Evolutionary conservation across 2,113 vertebrate species (phyloP).

Genomic region (Petromus typicus): DNA sequence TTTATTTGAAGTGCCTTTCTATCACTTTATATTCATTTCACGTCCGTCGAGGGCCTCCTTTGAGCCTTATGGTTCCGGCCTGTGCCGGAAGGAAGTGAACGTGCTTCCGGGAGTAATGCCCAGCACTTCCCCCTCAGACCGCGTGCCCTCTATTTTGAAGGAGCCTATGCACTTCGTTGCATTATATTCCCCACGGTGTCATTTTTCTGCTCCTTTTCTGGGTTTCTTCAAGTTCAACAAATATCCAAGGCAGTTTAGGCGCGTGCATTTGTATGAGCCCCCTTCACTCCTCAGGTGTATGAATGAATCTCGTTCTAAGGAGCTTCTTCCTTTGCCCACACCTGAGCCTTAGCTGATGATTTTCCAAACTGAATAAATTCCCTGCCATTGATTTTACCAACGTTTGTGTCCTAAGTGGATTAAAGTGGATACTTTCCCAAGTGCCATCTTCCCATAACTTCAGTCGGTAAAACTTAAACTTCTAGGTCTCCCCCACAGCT

Average conservation of each 20-base stretch:
- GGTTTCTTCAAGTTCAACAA: slow-evolving; percentile 12
- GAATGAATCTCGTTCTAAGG: not conserved
- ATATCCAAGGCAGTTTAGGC: not conserved
- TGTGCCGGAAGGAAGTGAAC: not conserved
- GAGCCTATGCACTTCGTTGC: not conserved
- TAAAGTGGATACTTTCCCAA: not conserved
- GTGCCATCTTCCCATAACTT: not conserved
- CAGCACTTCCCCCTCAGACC: not conserved
- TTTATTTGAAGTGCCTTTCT: not conserved
- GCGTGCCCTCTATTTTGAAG: not conserved
- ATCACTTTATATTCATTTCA: not conserved
- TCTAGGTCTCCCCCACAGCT: not conserved
- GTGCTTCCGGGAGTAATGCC: not conserved
- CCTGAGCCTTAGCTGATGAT: not conserved
- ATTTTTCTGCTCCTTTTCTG: not conserved
- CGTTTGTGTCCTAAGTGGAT: not conserved
- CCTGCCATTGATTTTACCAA: not conserved
- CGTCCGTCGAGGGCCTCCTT: not conserved
- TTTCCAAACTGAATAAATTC: not conserved
- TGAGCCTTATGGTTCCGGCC: not conserved
- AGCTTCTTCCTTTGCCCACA: not conserved
- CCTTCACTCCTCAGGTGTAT: not conserved
- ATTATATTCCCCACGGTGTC: not conserved
- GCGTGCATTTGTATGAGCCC: too few species aligned
- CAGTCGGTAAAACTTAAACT: not conserved